Conservation (phyloP, 2,113 vertebrate genomes). For the Lepus europaeus region DNA sequence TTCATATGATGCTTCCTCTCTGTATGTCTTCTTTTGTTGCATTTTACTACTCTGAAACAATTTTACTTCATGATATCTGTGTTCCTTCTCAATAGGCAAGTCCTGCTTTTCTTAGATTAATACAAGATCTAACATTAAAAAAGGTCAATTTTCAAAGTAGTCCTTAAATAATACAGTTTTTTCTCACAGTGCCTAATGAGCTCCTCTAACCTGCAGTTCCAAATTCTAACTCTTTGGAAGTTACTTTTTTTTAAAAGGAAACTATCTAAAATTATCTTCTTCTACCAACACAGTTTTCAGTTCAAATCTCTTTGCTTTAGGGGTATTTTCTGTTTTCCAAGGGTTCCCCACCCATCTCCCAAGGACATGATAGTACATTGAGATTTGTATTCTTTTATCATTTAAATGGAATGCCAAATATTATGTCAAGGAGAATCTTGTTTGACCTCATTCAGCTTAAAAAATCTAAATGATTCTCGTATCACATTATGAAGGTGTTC, state of each 20-base stretch:
- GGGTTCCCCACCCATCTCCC: neutral
- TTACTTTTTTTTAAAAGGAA: neutral
- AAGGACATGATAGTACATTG: neutral
- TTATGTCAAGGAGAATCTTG: neutral
- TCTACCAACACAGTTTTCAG: neutral
- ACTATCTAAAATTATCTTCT: neutral
- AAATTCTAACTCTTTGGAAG: slow-evolving; percentile 8
- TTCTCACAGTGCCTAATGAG: neutral
- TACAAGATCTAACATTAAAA: neutral
- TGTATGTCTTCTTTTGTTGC: neutral
- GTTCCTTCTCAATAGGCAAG: neutral
- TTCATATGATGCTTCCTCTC: slow-evolving; percentile 38
- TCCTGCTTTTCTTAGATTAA: neutral
- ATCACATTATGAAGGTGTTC: neutral
- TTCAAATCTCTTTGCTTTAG: slow-evolving; percentile 30
- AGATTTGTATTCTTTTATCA: neutral
- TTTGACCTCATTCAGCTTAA: neutral
- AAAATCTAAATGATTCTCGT: neutral
- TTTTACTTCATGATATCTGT: slow-evolving; percentile 47
- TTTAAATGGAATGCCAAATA: neutral
- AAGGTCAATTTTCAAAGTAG: neutral
- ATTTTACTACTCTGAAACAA: neutral
- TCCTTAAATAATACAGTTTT: slow-evolving; percentile 31
- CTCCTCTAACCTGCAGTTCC: neutral
- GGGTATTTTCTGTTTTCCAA: neutral